phyloP scores from a whole-genome alignment of 2,797 vertebrate species.

The Enteromius treurensis region DNA sequence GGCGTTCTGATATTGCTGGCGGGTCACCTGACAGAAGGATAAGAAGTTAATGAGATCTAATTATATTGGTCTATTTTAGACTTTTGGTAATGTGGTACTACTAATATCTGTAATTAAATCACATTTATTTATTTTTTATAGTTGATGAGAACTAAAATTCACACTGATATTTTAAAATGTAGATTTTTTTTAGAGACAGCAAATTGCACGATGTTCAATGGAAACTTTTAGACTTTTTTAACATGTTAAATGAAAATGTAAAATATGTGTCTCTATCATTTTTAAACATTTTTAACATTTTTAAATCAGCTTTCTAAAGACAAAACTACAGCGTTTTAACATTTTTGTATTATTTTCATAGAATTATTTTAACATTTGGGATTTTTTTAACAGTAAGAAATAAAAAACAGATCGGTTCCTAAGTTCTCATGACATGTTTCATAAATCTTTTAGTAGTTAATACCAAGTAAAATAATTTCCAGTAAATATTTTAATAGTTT shows the following conservation, averaged over 20 bases:
- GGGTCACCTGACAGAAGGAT: conserved; percentile 81
- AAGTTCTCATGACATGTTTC: no score
- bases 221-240: neutral
- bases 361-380: neutral
- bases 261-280: neutral
- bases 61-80: conserved; percentile 22
- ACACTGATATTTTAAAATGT: no score
- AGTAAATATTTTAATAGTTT: neutral
- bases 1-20: conserved; percentile 94
- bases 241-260: neutral
- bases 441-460: neutral
- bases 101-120: neutral
- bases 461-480: neutral
- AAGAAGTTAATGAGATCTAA: neutral
- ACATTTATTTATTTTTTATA: no score
- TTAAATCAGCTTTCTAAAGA: neutral
- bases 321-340: neutral
- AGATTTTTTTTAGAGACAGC: neutral
- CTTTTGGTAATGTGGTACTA: neutral
- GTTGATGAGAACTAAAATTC: no score
- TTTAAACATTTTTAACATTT: neutral
- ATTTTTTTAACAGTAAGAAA: neutral
- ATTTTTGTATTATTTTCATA: neutral
- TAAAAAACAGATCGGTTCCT: neutral
- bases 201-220: no score